A percentile compares a stretch with the other conserved stretches of the same genome.
phyloP scores from a whole-genome alignment of 2,888 invertebrate species.

The Sericinus montela region DNA sequence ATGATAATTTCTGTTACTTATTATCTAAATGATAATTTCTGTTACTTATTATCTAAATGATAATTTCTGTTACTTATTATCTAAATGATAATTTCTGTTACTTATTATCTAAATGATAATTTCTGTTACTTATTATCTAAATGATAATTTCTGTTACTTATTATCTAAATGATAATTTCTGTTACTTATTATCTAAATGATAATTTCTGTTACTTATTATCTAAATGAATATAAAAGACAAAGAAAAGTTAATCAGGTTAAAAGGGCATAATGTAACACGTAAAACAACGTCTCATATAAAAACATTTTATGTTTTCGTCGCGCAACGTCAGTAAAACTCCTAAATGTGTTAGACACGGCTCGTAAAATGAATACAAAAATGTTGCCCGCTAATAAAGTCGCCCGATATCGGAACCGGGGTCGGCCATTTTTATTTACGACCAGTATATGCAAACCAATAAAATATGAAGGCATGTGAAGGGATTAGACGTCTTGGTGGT shows the following conservation, averaged over 20 bases:
- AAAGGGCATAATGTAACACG: slow-evolving; percentile 6
- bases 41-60: too few relatives aligned
- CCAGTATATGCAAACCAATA: neutral
- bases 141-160: too few relatives aligned
- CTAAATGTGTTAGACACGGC: slow-evolving; percentile 5
- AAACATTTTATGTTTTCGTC: slow-evolving; percentile 10
- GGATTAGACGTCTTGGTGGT: too few relatives aligned
- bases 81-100: too few relatives aligned
- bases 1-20: too few relatives aligned
- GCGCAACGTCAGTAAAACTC: slow-evolving; percentile 10
- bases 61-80: too few relatives aligned
- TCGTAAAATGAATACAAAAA: slow-evolving; percentile 15
- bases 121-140: too few relatives aligned
- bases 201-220: too few relatives aligned
- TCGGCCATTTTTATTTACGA: slow-evolving; percentile 9
- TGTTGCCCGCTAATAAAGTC: slow-evolving; percentile 12
- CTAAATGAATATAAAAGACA: neutral
- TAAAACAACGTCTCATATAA: slow-evolving; percentile 15
- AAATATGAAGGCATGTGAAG: neutral
- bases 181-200: too few relatives aligned
- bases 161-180: too few relatives aligned
- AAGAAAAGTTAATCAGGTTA: slow-evolving; percentile 8
- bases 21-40: too few relatives aligned
- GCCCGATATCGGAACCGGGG: slow-evolving; percentile 2
- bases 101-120: too few relatives aligned